phyloP scores from a whole-genome alignment of 2,888 invertebrate species.

The Drosophila cognata region DNA sequence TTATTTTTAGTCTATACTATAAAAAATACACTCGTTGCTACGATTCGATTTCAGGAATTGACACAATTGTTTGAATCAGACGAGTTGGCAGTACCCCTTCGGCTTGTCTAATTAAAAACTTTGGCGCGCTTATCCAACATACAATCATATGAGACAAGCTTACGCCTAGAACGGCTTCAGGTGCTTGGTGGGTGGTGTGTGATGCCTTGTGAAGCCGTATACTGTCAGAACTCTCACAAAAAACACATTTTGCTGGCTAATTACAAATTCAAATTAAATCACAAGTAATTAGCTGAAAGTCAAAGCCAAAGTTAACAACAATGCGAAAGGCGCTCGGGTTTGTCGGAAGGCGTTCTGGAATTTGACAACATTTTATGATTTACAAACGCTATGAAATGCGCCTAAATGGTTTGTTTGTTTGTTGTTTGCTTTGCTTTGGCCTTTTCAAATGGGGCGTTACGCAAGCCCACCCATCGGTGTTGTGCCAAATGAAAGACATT shows the following conservation, averaged over 20 bases:
- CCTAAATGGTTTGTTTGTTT: constrained; percentile 62
- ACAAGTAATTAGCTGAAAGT: constrained; percentile 74
- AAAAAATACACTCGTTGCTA: not conserved
- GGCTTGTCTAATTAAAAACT: constrained; percentile 64
- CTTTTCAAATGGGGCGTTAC: constrained; percentile 3
- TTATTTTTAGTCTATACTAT: not conserved
- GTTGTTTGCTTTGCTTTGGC: constrained; percentile 1
- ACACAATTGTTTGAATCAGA: not conserved
- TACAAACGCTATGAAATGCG: constrained; percentile 70
- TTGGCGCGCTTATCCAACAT: constrained; percentile 49
- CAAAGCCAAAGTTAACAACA: constrained; percentile 54
- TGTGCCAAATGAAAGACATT: constrained; percentile 68
- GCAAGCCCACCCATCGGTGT: constrained; percentile 37
- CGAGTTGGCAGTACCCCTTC: constrained; percentile 23
- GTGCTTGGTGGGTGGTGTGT: not conserved
- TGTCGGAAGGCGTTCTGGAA: constrained; percentile 35
- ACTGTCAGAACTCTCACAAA: constrained; percentile 72
- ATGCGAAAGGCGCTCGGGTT: constrained; percentile 15
- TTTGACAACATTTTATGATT: constrained; percentile 76
- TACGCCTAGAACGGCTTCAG: constrained; percentile 18
- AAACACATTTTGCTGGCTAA: constrained; percentile 78
- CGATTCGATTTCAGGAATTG: not conserved
- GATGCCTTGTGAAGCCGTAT: constrained; percentile 11
- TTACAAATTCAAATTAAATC: constrained; percentile 83
- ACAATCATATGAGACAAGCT: constrained; percentile 45